These are phyloP conservation scores for Chalcosyrphus nemorum DNA, from an alignment of 2,888 invertebrate genomes.

Conservation along the genomic window DNA sequence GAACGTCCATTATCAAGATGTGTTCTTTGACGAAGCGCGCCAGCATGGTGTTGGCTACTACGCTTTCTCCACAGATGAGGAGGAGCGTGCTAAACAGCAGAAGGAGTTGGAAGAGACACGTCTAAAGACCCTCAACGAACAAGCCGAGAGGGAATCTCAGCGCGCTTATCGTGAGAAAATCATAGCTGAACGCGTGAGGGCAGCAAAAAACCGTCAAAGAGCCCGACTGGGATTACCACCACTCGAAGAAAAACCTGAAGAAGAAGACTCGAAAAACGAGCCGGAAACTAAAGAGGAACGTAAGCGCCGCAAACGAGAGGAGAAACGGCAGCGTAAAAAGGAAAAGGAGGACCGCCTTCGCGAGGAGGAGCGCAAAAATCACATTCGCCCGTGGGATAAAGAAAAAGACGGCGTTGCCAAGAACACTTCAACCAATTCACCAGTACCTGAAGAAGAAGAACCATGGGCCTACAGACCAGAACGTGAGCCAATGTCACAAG, in stretches of 20 bases:
- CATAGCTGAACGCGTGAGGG: conserved; percentile 87
- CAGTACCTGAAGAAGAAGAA: conserved; percentile 62
- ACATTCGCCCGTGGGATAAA: conserved; percentile 86
- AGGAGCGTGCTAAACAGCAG: conserved; percentile 90
- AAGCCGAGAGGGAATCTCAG: conserved; percentile 85
- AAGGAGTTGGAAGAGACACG: conserved; percentile 88
- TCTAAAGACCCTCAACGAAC: conserved; percentile 87
- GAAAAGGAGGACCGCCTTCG: conserved; percentile 79
- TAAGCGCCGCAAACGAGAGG: conserved; percentile 78
- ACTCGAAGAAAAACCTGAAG: conserved; percentile 82
- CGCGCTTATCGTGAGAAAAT: conserved; percentile 86
- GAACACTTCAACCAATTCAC: conserved; percentile 46
- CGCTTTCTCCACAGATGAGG: conserved; percentile 93
- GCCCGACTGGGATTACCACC: conserved; percentile 89
- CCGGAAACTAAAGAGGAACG: conserved; percentile 75
- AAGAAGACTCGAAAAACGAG: conserved; percentile 76
- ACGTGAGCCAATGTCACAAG: conserved; percentile 80
- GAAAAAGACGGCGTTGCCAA: conserved; percentile 83
- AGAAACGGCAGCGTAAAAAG: conserved; percentile 75
- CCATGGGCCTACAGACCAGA: conserved; percentile 80
- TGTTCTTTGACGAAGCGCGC: conserved; percentile 95
- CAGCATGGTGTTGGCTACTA: conserved; percentile 96
- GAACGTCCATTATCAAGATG: conserved; percentile 95
- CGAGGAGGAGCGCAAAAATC: conserved; percentile 81
- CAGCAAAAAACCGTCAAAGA: conserved; percentile 89